phyloP scores from a whole-genome alignment of 2,113 vertebrate genomes.

The Mormyrus iriodes region DNA sequence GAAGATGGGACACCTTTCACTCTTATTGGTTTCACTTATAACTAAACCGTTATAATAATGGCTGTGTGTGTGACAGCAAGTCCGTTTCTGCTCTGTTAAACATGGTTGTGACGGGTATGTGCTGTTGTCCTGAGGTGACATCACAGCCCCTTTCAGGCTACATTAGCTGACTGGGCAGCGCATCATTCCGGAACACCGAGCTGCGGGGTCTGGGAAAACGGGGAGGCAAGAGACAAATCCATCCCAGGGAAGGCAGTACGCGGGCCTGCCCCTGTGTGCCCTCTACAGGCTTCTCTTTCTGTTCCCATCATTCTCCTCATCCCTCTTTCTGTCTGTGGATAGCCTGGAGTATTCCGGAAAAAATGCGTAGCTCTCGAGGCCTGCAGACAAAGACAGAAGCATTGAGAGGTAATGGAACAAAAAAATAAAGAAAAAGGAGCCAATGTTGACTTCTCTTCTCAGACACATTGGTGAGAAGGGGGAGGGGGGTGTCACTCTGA shows the following conservation, averaged over 20 bases:
- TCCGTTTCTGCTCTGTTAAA: not conserved
- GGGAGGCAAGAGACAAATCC: not conserved
- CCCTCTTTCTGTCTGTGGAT: too few relatives aligned
- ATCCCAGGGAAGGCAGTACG: not conserved
- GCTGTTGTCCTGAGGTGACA: slow-evolving; percentile 6
- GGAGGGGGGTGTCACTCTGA: not conserved
- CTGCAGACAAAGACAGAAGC: not conserved
- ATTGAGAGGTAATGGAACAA: not conserved
- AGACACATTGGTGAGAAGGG: not conserved
- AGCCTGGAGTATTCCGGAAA: not conserved
- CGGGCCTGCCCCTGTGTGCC: not conserved
- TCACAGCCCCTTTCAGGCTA: not conserved
- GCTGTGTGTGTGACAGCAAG: not conserved
- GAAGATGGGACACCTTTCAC: not conserved
- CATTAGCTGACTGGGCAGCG: not conserved
- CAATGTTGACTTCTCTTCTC: not conserved
- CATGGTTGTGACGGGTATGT: not conserved
- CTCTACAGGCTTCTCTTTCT: not conserved
- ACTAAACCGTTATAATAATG: not conserved
- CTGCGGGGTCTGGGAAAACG: not conserved
- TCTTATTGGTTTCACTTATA: not conserved
- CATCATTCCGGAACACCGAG: not conserved
- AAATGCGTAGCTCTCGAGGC: not conserved
- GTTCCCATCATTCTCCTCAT: not conserved
- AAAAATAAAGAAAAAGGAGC: not conserved